phyloP scores from a whole-genome alignment of 2,113 vertebrate genomes.

The Paramormyrops kingsleyae region DNA sequence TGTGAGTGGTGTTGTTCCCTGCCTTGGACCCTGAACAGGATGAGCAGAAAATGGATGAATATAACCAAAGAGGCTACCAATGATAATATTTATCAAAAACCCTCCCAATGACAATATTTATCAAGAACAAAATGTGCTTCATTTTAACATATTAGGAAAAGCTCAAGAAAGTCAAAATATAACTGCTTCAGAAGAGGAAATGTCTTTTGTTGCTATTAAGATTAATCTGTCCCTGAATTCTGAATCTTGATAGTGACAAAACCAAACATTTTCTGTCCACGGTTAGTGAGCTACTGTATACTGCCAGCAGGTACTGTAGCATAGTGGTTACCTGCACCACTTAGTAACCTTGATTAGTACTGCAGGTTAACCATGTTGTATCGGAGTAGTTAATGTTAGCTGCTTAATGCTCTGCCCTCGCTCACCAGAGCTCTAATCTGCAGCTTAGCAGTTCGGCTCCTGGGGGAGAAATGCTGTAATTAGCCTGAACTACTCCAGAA shows the following conservation, averaged over 20 bases:
- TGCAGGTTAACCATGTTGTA: background rate
- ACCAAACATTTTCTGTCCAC: background rate
- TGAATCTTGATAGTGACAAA: background rate
- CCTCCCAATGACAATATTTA: background rate
- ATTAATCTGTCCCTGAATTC: background rate
- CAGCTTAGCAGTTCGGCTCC: background rate
- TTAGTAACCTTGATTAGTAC: background rate
- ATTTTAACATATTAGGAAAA: background rate
- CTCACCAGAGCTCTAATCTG: background rate
- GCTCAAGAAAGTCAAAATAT: background rate
- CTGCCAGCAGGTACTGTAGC: background rate
- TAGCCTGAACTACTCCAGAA: conserved; percentile 2
- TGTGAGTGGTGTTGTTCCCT: background rate
- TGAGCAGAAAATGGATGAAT: background rate
- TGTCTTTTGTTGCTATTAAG: background rate
- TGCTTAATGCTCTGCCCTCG: background rate
- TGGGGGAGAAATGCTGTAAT: background rate
- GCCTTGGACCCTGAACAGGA: background rate
- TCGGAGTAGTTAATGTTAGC: background rate
- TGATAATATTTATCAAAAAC: background rate
- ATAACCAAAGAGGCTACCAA: background rate
- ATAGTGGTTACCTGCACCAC: background rate
- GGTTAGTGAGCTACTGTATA: background rate
- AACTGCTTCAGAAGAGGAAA: background rate
- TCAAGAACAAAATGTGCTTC: background rate